A percentile compares a stretch with the other conserved stretches of the same genome.
Conservation (phyloP, 2,888 invertebrate genomes). For the Eurois occulta region DNA sequence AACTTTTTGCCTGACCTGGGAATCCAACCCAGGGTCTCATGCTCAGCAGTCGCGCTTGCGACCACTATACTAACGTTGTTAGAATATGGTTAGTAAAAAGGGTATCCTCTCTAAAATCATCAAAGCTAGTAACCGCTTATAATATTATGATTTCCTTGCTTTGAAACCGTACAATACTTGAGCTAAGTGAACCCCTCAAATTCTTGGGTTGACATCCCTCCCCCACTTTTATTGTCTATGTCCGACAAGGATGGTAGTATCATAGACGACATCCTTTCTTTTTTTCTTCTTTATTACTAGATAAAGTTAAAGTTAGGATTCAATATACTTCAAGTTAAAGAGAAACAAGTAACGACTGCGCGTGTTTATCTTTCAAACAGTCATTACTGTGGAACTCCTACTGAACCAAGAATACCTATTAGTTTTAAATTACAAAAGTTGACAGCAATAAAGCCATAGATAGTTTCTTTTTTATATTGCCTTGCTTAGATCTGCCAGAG, state of each 20-base stretch:
- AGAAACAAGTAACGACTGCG: not conserved
- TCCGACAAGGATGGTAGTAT: not conserved
- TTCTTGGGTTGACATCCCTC: not conserved
- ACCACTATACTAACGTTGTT: not conserved
- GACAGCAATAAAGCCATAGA: not conserved
- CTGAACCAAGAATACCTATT: not conserved
- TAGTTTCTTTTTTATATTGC: not conserved
- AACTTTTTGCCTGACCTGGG: not conserved
- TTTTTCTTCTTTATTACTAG: not conserved
- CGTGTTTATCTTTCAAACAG: not conserved
- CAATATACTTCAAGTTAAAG: not conserved
- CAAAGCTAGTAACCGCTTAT: not conserved
- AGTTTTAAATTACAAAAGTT: slow-evolving; percentile 14
- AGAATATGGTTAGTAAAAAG: not conserved
- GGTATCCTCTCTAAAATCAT: not conserved
- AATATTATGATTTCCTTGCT: too few species aligned
- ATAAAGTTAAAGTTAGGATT: too few species aligned
- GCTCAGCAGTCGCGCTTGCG: not conserved
- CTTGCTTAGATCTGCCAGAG: too few species aligned
- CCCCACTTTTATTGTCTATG: too few species aligned
- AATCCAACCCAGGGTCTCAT: not conserved
- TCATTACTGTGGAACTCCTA: not conserved
- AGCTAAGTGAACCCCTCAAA: too few species aligned
- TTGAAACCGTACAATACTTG: not conserved
- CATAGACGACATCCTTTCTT: too few species aligned